A percentile compares a stretch with the other conserved stretches of the same genome.
phyloP scores from a whole-genome alignment of 1,140 invertebrate species.

The Panulirus ornatus region DNA sequence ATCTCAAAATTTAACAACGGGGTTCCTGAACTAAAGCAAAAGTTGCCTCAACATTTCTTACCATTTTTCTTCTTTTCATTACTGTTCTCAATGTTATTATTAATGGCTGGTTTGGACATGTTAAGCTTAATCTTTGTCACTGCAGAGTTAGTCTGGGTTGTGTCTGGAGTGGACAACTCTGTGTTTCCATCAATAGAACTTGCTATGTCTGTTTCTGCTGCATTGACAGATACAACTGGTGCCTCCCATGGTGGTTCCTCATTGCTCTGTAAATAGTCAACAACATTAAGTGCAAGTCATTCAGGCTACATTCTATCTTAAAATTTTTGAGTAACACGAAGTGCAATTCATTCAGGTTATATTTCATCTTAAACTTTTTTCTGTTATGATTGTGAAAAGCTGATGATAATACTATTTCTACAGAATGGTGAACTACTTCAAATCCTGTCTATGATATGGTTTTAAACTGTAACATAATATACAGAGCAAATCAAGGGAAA shows the following conservation, averaged over 20 bases:
- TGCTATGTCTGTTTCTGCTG: conserved; percentile 65
- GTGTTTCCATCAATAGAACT: conserved; percentile 68
- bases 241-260: conserved; percentile 25
- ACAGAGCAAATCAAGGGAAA: background rate
- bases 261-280: conserved; percentile 18
- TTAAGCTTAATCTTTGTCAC: conserved; percentile 40
- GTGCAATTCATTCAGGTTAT: too few species aligned
- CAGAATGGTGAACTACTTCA: too few species aligned
- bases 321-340: too few species aligned
- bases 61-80: background rate
- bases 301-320: too few species aligned
- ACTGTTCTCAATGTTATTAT: conserved; percentile 5
- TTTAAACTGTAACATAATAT: background rate
- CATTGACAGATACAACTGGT: conserved; percentile 47
- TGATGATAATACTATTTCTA: too few species aligned
- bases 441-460: background rate
- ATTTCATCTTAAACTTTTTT: too few species aligned
- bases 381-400: too few species aligned
- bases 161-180: conserved; percentile 32
- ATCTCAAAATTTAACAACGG: too few species aligned
- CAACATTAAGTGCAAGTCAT: too few species aligned
- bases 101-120: conserved; percentile 36
- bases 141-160: background rate
- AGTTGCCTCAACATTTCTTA: background rate
- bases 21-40: too few species aligned